Conservation (phyloP, 2,888 invertebrate species). For the Ganaspis brasiliensis region DNA sequence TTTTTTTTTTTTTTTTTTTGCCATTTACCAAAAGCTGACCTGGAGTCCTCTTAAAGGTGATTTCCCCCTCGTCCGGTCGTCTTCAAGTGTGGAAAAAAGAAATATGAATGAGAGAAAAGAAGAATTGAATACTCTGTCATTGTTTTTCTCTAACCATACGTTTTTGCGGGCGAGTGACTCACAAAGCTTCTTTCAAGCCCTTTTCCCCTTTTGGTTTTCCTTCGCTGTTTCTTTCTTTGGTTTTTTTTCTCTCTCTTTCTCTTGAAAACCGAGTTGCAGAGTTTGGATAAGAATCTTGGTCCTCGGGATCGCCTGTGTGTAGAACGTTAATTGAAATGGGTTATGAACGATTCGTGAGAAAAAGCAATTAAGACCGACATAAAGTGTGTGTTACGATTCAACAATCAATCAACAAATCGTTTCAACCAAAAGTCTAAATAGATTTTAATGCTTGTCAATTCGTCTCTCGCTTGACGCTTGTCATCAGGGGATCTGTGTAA, state of each 20-base stretch:
- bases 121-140: slow-evolving; percentile 62
- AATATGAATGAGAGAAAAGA: slow-evolving; percentile 48
- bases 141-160: slow-evolving; percentile 65
- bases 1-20: too few species aligned
- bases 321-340: slow-evolving; percentile 19
- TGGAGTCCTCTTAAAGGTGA: slow-evolving; percentile 37
- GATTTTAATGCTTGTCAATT: background rate
- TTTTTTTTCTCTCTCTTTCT: slow-evolving; percentile 47
- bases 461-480: background rate
- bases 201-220: background rate
- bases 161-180: slow-evolving; percentile 67
- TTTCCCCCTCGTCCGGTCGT: slow-evolving; percentile 46
- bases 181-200: slow-evolving; percentile 41
- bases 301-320: background rate
- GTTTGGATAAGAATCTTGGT: slow-evolving; percentile 57
- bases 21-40: slow-evolving; percentile 41
- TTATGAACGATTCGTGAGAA: slow-evolving; percentile 18
- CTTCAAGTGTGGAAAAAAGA: slow-evolving; percentile 52
- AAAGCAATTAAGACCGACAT: slow-evolving; percentile 4
- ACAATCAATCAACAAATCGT: background rate
- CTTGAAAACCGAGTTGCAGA: slow-evolving; percentile 15
- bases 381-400: background rate
- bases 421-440: background rate
- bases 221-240: slow-evolving; percentile 1
- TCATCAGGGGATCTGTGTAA: background rate